Conservation (phyloP, 2,113 vertebrate species). For the Atrichornis clamosus region DNA sequence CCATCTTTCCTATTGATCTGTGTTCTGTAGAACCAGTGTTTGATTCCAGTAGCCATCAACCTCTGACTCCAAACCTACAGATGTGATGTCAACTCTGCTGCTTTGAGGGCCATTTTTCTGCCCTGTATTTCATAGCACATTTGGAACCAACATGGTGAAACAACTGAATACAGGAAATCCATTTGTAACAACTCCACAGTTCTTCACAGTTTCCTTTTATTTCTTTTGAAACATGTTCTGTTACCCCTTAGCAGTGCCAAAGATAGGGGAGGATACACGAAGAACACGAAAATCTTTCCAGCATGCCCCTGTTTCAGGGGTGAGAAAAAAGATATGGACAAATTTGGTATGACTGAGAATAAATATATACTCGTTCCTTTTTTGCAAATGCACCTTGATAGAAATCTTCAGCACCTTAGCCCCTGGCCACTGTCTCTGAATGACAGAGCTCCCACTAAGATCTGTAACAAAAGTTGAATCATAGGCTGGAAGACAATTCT, state of each 20-base stretch:
- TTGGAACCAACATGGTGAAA: neutral
- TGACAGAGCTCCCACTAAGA: neutral
- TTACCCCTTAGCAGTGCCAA: neutral
- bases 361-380: neutral
- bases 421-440: neutral
- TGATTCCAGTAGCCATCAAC: neutral
- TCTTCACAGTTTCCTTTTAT: neutral
- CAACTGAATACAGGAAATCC: neutral
- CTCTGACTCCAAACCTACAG: neutral
- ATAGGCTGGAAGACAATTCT: neutral
- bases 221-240: neutral
- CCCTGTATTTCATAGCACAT: neutral
- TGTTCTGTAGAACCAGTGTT: neutral
- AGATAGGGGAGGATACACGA: neutral
- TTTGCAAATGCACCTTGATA: neutral
- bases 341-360: neutral
- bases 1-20: neutral
- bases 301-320: neutral
- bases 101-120: neutral
- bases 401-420: neutral
- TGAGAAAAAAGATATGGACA: neutral
- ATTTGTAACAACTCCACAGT: neutral
- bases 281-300: neutral
- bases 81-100: neutral
- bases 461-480: neutral